Base-by-base conservation (phyloP, 1,140 invertebrate species). In the Leptopilina boulardi region DNA sequence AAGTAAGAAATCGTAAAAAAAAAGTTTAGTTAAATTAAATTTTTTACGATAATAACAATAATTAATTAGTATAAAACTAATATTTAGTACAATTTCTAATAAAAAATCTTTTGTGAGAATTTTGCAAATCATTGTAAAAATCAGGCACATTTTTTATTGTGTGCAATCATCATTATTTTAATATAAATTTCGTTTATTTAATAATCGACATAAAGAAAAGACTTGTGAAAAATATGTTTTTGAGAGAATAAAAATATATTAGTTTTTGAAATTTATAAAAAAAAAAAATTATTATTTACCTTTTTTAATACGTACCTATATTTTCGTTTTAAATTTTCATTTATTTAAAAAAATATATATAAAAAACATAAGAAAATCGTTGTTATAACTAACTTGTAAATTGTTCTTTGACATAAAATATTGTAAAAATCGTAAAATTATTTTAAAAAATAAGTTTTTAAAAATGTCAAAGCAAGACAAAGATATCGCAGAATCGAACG, bases 181-280 rank as follows among this genome's bases (percentile, higher is more conserved):
- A n/a, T n/a, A 18, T 51, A 51, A n/a, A 38, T 38, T 51, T 51
- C n/a, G 47, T 51, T 51, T 51, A 51, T 51, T 51, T 6, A 51
- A 51, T 51, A 51, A 51, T 15, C n/a, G 47, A 18, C 47, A 18
- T 18, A 51, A n/a, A 51, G 8, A 13, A 51, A 51, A 18, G 13
- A 51, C 15, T 51, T 51, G 47, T 51, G 47, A 51, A 51, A 51
- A 18, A 51, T 51, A 18, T 51, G n/a, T 38, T 51, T n/a, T n/a
- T n/a, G n/a, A 51, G 47, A 51, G n/a, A 51, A 51, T 18, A 51
- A 51, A 51, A 4, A 51, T 51, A 47, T 47, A 47, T 47, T 51
- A 51, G 18, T n/a, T 51, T 51, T 51, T 51, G 13, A n/a, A 51
- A 51, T n/a, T 51, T 8, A 42, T 1, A 11, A 42, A 9, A 42